A percentile compares a stretch with the other conserved stretches of the same genome.
phyloP scores from a whole-genome alignment of 2,797 vertebrate species.

The Tachyglossus aculeatus region DNA sequence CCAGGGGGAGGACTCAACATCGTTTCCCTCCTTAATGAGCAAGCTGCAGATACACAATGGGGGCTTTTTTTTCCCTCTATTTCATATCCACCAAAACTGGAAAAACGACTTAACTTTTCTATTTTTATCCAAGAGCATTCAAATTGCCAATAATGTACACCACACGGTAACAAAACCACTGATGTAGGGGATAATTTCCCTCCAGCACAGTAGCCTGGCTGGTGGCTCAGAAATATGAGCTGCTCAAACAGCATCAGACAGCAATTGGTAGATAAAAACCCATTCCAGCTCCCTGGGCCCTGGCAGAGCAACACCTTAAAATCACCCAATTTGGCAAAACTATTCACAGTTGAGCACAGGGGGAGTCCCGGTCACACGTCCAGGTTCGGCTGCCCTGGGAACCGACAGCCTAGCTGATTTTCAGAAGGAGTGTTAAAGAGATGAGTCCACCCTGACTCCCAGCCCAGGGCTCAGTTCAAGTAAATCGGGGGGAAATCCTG shows the following conservation, averaged over 20 bases:
- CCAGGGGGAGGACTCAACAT: not conserved
- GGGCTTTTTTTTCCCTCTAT: slow-evolving; percentile 34
- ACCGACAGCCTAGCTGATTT: too few relatives aligned
- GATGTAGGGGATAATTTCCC: slow-evolving; percentile 71
- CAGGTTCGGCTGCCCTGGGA: not conserved
- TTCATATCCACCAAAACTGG: slow-evolving; percentile 57
- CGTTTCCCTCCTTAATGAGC: slow-evolving; percentile 2
- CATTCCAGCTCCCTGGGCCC: slow-evolving; percentile 33
- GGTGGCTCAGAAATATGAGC: slow-evolving; percentile 65
- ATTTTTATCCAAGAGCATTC: slow-evolving; percentile 66
- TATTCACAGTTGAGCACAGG: slow-evolving; percentile 13
- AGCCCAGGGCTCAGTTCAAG: too few relatives aligned
- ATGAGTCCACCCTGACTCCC: too few relatives aligned
- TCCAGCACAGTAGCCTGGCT: slow-evolving; percentile 65
- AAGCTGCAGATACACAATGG: slow-evolving; percentile 25
- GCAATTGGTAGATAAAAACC: slow-evolving; percentile 60
- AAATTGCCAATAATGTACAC: slow-evolving; percentile 67
- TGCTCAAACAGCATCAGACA: slow-evolving; percentile 65
- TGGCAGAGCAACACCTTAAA: slow-evolving; percentile 54
- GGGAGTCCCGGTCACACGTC: not conserved
- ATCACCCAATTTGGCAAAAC: slow-evolving; percentile 57
- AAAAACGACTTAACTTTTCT: slow-evolving; percentile 70
- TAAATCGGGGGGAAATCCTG: too few relatives aligned
- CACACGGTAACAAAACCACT: slow-evolving; percentile 64
- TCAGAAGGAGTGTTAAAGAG: too few relatives aligned